Conservation (phyloP, 2,888 invertebrate genomes). For the Calephelis perditalis region DNA sequence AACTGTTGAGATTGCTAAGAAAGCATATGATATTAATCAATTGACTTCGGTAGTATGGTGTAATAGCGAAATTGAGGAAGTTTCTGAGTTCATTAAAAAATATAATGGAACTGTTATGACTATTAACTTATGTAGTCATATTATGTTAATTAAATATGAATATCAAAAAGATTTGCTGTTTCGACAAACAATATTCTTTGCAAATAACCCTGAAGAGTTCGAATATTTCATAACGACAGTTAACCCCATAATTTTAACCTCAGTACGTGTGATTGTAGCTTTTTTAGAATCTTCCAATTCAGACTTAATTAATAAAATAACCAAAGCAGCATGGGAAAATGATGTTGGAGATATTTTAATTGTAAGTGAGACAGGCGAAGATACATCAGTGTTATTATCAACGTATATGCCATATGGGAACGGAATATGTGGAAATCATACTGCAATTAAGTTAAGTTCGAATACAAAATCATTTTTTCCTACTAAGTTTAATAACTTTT, state of each 20-base stretch:
- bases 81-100: slow-evolving; percentile 35
- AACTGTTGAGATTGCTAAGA: slow-evolving; percentile 38
- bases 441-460: slow-evolving; percentile 35
- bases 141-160: slow-evolving; percentile 23
- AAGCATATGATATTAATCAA: slow-evolving; percentile 34
- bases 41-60: slow-evolving; percentile 43
- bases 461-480: slow-evolving; percentile 36
- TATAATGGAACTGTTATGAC: slow-evolving; percentile 38
- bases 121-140: slow-evolving; percentile 28
- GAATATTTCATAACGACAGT: slow-evolving; percentile 34
- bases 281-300: slow-evolving; percentile 28
- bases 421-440: slow-evolving; percentile 39
- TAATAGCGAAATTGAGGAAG: slow-evolving; percentile 27
- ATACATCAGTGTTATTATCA: slow-evolving; percentile 31
- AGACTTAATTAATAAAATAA: slow-evolving; percentile 31
- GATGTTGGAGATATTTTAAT: slow-evolving; percentile 46
- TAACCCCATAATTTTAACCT: slow-evolving; percentile 33
- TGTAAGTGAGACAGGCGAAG: slow-evolving; percentile 30
- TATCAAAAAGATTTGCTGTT: slow-evolving; percentile 30
- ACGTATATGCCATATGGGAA: slow-evolving; percentile 47
- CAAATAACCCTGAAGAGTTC: slow-evolving; percentile 37
- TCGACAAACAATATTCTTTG: slow-evolving; percentile 45
- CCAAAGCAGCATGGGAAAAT: slow-evolving; percentile 41
- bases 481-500: slow-evolving; percentile 46
- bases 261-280: slow-evolving; percentile 42